phyloP scores from a whole-genome alignment of 2,888 invertebrate genomes.

The Meganola albula region DNA sequence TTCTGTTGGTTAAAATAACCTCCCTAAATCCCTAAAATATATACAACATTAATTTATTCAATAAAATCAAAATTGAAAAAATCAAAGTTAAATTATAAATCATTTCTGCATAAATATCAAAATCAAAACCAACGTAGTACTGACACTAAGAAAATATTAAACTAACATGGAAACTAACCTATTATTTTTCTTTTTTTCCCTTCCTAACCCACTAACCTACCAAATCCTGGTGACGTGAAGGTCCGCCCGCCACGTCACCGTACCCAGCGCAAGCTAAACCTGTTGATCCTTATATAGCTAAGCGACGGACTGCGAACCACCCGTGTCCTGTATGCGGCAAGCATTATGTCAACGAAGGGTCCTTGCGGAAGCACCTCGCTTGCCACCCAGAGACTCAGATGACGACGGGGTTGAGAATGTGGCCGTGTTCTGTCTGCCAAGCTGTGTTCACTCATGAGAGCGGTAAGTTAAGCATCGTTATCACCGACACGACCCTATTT shows the following conservation, averaged over 20 bases:
- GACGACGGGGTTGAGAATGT: slow-evolving; percentile 93
- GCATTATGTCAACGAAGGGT: slow-evolving; percentile 96
- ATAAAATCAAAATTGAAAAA: too few species aligned
- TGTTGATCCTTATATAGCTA: slow-evolving; percentile 91
- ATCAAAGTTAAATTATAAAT: too few species aligned
- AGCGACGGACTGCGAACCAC: slow-evolving; percentile 95
- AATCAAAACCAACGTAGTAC: slow-evolving; percentile 11
- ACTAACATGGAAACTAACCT: slow-evolving; percentile 63
- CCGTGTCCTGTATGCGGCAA: slow-evolving; percentile 97
- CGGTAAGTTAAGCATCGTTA: slow-evolving; percentile 80
- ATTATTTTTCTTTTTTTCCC: slow-evolving; percentile 43
- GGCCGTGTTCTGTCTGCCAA: slow-evolving; percentile 97
- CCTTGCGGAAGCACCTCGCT: slow-evolving; percentile 93
- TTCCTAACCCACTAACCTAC: slow-evolving; percentile 69
- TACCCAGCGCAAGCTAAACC: slow-evolving; percentile 77
- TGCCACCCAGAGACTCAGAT: slow-evolving; percentile 95
- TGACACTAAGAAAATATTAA: slow-evolving; percentile 7
- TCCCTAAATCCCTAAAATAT: too few species aligned
- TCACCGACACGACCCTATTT: too few species aligned
- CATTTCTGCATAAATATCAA: background rate
- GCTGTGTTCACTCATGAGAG: slow-evolving; percentile 96
- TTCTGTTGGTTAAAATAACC: slow-evolving; percentile 23
- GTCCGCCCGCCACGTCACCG: slow-evolving; percentile 80
- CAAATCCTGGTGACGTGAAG: slow-evolving; percentile 73
- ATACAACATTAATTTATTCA: too few species aligned